A percentile compares a stretch with the other conserved stretches of the same genome.
phyloP scores from a whole-genome alignment of 2,113 vertebrate species.

The Pterophyllum scalare region DNA sequence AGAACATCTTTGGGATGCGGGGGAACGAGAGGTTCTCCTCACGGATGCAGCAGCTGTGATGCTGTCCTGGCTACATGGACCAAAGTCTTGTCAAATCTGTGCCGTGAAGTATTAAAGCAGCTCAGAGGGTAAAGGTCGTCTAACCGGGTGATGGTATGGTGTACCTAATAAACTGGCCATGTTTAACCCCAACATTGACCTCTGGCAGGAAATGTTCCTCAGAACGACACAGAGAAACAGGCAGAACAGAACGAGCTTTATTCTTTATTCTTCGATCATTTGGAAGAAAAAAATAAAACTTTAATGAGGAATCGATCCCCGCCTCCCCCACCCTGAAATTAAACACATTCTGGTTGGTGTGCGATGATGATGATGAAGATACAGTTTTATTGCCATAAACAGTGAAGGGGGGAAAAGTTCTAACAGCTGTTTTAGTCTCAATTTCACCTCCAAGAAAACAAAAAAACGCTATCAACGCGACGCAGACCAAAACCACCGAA shows the following conservation, averaged over 20 bases:
- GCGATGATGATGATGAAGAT: conserved; percentile 66
- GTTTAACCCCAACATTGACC: neutral
- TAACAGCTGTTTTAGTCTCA: conserved; percentile 65
- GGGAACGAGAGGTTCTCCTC: no score
- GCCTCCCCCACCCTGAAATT: conserved; percentile 36
- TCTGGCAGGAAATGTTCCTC: neutral
- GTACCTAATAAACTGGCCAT: neutral
- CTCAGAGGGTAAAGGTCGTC: fast-evolving
- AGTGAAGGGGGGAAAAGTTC: conserved; percentile 74
- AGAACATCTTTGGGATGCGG: no score
- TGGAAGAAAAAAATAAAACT: neutral
- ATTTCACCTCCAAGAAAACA: conserved; percentile 22
- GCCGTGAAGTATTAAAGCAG: no score
- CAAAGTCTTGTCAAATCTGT: no score
- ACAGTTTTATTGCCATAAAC: conserved; percentile 84
- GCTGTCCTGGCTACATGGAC: neutral
- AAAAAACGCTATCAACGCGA: conserved; percentile 3
- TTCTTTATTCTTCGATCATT: conserved; percentile 17
- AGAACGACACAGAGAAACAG: neutral
- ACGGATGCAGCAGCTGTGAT: neutral
- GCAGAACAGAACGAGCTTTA: conserved; percentile 1
- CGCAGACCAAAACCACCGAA: neutral
- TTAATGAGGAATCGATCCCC: neutral
- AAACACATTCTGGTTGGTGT: conserved; percentile 70
- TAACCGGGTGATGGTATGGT: neutral